These are phyloP conservation scores for Arrhopalites spinosus DNA, from an alignment of 2,888 invertebrate genomes.

Conservation along the genomic window DNA sequence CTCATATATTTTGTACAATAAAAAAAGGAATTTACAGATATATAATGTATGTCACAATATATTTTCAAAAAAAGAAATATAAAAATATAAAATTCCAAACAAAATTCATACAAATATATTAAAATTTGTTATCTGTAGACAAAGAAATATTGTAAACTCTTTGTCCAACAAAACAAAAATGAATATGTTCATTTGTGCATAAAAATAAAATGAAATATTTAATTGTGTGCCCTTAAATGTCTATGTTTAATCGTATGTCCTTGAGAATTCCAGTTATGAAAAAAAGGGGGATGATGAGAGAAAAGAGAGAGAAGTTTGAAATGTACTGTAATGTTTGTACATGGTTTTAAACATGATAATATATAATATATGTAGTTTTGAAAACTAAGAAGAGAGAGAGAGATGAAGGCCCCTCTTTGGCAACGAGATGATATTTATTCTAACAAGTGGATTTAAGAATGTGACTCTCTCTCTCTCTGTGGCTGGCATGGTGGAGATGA, in stretches of 20 bases:
- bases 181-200: too few relatives aligned
- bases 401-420: neutral
- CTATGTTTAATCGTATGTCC: neutral
- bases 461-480: neutral
- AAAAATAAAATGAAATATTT: neutral
- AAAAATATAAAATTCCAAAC: too few relatives aligned
- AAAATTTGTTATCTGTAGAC: too few relatives aligned
- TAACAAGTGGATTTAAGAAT: neutral
- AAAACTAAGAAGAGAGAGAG: neutral
- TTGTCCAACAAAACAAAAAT: too few relatives aligned
- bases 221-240: too few relatives aligned
- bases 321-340: neutral
- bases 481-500: neutral
- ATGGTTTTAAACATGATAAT: neutral
- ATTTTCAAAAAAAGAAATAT: too few relatives aligned
- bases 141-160: too few relatives aligned
- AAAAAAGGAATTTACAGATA: too few relatives aligned
- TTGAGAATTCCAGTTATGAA: slow-evolving; percentile 16
- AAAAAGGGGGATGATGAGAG: neutral
- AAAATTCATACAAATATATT: too few relatives aligned
- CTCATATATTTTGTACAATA: too few relatives aligned
- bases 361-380: neutral
- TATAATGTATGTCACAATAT: too few relatives aligned
- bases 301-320: neutral
- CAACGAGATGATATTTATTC: neutral